Evolutionary conservation across 2,888 invertebrate species (phyloP), one percentile per base, ranked within the genome.

Genomic region (Schizotus pectinicornis): DNA sequence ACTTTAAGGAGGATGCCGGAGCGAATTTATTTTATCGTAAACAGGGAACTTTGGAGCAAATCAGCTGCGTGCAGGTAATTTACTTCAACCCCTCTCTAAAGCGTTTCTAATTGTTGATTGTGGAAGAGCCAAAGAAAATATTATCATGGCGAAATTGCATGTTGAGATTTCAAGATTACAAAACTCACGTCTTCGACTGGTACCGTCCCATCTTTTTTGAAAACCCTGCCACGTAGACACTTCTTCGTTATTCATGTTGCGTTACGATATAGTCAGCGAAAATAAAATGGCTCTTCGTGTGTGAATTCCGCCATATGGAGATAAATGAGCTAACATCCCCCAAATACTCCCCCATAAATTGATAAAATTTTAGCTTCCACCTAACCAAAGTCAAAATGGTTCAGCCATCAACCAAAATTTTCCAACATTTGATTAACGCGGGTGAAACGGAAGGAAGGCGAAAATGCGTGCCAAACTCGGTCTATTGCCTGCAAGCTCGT

Each of bases 231-330:
- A 72, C 71, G 73, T 73, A 62, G 62, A 34, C 43, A 53, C 54
- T 56, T 67, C 55, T 69, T 72, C 69, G 70, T 69, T 74, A 75
- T 75, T 75, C 75, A 74, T 70, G 73, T 65, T 64, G 70, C 71
- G 74, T 75, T 68, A 61, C 70, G 67, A 70, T 70, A 73, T 71
- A 73, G 72, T 74, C 74, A 70, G 73, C 72, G 72, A 75, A 74
- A 75, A 74, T 74, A 73, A 74, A 74, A 74, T 74, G 74, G 67
- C 61, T 69, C 67, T 73, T 64, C 72, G 73, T 74, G 74, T 75
- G 75, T 74, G 74, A 75, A 73, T 67, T 61, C 51, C 64, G 58
- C 71, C 68, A 67, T 72, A 70, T 70, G 72, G 68, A 69, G 72
- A 72, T 72, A 73, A 74, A 70, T 70, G 69, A 71, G 69, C 65